Evolutionary conservation across 2,113 vertebrate genomes (phyloP), one percentile per base, ranked within the genome.

Genomic region (Sula dactylatra): DNA sequence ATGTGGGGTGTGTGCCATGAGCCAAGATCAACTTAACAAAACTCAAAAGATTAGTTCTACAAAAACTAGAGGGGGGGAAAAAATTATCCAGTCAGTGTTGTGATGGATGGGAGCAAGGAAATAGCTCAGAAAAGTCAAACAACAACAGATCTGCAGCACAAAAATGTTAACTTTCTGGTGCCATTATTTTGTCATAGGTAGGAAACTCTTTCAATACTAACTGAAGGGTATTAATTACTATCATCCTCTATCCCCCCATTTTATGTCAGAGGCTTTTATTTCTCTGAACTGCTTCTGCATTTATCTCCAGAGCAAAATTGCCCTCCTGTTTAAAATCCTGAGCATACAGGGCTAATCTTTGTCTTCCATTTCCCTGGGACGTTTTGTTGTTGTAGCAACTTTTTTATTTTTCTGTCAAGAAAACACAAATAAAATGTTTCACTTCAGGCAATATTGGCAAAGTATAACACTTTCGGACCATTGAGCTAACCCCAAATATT

Each of bases 1-100:
- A 97, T 96, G 92, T 91, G 95, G 86, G 82, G 70, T 91, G 74
- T 82, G 79, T 87, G 88, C 76, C 83, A 49, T 84, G 77, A 94
- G 96, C 95, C 94, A 95, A 97, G 94, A 95, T 95, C 93, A 97
- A 94, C 95, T 87, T 87, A 87, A 29, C 40, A 55, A 64, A 95
- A 95, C 92, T 95, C 91, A 61, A 73, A 94, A 94, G 88, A 96
- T 90, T 81, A 96, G 66, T 70, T 71, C 76, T 85, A 82, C 49
- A 94, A 94, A 91, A 73, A 55, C 56, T 58, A 58, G 72, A 65
- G 44, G 20, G 20, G 44, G 17, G 36, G 22, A 24, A 4, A 6
- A 9, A 11, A 81, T 45, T 62, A 86, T 42, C 61, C 73, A 52
- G 81, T 71, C 78, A 59, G 17, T 52, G 38, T 58, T 67, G 45